Evolutionary conservation across 2,113 vertebrate species (phyloP).

Genomic region (Solea senegalensis): DNA sequence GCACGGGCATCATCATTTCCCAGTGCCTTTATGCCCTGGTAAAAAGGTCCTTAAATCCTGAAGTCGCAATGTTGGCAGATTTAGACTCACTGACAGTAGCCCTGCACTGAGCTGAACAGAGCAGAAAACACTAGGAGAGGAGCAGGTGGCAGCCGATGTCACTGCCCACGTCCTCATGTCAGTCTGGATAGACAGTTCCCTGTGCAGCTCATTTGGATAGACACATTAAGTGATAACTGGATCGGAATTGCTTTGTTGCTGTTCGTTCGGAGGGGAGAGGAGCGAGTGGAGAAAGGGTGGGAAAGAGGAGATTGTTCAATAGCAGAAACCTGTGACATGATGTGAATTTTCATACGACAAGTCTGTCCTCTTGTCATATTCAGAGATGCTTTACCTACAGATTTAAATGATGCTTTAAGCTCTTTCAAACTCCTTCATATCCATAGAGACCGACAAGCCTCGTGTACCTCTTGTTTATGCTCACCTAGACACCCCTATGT

Average conservation of each 20-base stretch:
- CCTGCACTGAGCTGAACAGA: conserved; percentile 34
- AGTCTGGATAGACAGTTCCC: conserved; percentile 66
- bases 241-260: conserved; percentile 59
- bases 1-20: conserved; percentile 50
- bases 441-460: conserved; percentile 13
- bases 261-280: conserved; percentile 22
- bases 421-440: neutral
- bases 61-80: conserved; percentile 57
- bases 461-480: conserved; percentile 10
- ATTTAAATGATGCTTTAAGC: conserved; percentile 23
- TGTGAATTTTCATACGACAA: conserved; percentile 33
- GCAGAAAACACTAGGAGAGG: conserved; percentile 51
- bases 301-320: conserved; percentile 42
- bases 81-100: conserved; percentile 52
- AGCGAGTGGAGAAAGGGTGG: conserved; percentile 28
- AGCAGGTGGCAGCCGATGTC: conserved; percentile 73
- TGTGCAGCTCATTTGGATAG: conserved; percentile 53
- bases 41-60: conserved; percentile 58
- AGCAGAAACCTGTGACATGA: conserved; percentile 38
- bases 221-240: conserved; percentile 58
- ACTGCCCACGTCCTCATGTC: conserved; percentile 67
- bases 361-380: conserved; percentile 16
- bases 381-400: conserved; percentile 19
- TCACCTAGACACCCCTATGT: conserved; percentile 40
- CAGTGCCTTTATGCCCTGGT: conserved; percentile 39